Percentiles rank a stretch among this genome's conserved stretches.
Conservation (phyloP, 2,888 invertebrate genomes). For the Diaprepes abbreviatus region DNA sequence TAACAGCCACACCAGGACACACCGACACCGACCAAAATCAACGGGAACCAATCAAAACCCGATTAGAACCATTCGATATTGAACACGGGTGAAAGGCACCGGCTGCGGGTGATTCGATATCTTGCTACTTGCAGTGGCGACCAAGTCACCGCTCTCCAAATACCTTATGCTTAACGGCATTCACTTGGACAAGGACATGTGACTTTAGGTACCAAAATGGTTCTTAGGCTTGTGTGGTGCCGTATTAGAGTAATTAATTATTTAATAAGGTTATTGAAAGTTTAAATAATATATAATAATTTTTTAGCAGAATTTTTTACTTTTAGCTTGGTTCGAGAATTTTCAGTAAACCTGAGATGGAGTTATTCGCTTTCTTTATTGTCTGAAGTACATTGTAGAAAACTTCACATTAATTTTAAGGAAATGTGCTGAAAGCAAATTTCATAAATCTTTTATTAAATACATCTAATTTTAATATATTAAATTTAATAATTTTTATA, state of each 20-base stretch:
- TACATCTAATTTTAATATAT: too few species aligned
- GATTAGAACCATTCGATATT: slow-evolving; percentile 23
- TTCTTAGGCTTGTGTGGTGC: slow-evolving; percentile 18
- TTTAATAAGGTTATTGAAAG: neutral
- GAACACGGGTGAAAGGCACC: slow-evolving; percentile 40
- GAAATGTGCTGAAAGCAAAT: too few species aligned
- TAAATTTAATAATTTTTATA: too few species aligned
- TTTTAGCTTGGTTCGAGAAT: too few species aligned
- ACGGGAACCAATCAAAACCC: slow-evolving; percentile 21
- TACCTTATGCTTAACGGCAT: slow-evolving; percentile 47
- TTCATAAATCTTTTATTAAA: too few species aligned
- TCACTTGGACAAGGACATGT: slow-evolving; percentile 45
- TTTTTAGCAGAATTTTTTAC: too few species aligned
- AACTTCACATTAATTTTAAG: too few species aligned
- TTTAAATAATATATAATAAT: too few species aligned
- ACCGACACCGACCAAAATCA: slow-evolving; percentile 32
- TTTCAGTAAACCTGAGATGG: too few species aligned
- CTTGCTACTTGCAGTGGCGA: slow-evolving; percentile 41
- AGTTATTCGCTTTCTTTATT: too few species aligned
- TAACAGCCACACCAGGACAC: slow-evolving; percentile 39
- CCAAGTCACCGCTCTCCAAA: slow-evolving; percentile 48
- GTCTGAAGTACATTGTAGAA: too few species aligned
- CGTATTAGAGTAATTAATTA: slow-evolving; percentile 22
- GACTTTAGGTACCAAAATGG: slow-evolving; percentile 37
- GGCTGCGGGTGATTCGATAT: slow-evolving; percentile 44